Percentiles rank a stretch among this genome's conserved stretches.
Evolutionary conservation across 2,888 invertebrate genomes (phyloP).

Genomic region (Amphipyra berbera): DNA sequence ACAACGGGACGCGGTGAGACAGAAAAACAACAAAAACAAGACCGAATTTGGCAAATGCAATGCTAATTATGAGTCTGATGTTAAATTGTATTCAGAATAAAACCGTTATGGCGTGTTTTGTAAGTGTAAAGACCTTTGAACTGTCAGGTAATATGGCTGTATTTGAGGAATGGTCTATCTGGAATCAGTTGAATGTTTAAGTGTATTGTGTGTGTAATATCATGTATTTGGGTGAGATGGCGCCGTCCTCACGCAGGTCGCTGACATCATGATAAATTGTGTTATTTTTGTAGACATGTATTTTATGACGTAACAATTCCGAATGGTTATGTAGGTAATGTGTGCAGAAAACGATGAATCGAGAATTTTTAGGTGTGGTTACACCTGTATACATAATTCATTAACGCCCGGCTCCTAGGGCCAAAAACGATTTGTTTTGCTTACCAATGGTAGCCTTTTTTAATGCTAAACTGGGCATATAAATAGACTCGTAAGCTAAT

Average conservation of each 20-base stretch:
- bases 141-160: slow-evolving; percentile 32
- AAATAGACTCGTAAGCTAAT: no score
- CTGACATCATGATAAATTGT: slow-evolving; percentile 63
- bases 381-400: slow-evolving; percentile 31
- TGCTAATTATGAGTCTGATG: slow-evolving; percentile 30
- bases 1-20: slow-evolving; percentile 11
- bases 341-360: slow-evolving; percentile 17
- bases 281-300: slow-evolving; percentile 44
- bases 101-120: slow-evolving; percentile 36
- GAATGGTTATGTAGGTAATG: slow-evolving; percentile 22
- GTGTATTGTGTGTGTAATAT: slow-evolving; percentile 72
- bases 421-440: no score
- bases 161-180: slow-evolving; percentile 64
- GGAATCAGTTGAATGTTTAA: slow-evolving; percentile 69
- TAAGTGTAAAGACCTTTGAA: slow-evolving; percentile 50
- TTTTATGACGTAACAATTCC: slow-evolving; percentile 32
- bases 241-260: slow-evolving; percentile 71
- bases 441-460: no score
- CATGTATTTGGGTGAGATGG: slow-evolving; percentile 79
- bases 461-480: no score
- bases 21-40: slow-evolving; percentile 8
- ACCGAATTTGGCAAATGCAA: slow-evolving; percentile 27
- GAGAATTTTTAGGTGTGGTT: slow-evolving; percentile 16
- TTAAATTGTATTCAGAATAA: slow-evolving; percentile 31
- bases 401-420: not conserved